Base-by-base conservation (phyloP, 2,888 invertebrate genomes). In the Melinopterus prodromus region DNA sequence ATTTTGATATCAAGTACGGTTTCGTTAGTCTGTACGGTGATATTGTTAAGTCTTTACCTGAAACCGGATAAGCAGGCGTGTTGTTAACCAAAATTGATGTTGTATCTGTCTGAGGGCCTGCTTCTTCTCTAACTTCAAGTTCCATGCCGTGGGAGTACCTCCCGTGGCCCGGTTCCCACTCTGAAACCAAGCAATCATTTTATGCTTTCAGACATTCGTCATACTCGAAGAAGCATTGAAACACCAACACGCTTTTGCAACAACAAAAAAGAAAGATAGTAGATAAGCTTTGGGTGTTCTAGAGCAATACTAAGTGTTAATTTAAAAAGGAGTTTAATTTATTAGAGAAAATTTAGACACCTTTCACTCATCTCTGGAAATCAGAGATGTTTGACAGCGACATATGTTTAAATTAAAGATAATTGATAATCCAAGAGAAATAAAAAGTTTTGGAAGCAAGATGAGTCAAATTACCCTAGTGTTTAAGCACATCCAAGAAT, bases 151-250 rank as follows among this genome's bases (percentile, higher is more conserved):
- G 87, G 80, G 86, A 86, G 87, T 84, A 84, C 83, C 88, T 87
- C 84, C 87, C 86, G 87, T 87, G 89, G 88, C 88, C 88, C 88
- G 86, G 87, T 82, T 88, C 88, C 89, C 89, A 89, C 88, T 89
- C 89, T 89, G 85, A 16, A 71, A 69, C 69, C 35, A 72, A 71
- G 77, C 69, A 78, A 75, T 78, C 53, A 36, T 4, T 76, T n/a
- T 53, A 53, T 53, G 36, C 35, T 74, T 36, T 74, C 35, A 74
- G 35, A 74, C 15, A 36, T 74, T 74, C 36, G 74, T 6, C 35
- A 37, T 12, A 53, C 5, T 2, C 53, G 53, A 12, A 6, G 5
- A 53, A 9, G 53, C 53, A 53, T 53, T 12, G 12, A 53, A 53
- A 53, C 53, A 53, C 53, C 53, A 53, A 9, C 53, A 12, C 7